These are phyloP conservation scores for Acrocephalus arundinaceus DNA, from an alignment of 2,113 vertebrate genomes.

Conservation along the genomic window DNA sequence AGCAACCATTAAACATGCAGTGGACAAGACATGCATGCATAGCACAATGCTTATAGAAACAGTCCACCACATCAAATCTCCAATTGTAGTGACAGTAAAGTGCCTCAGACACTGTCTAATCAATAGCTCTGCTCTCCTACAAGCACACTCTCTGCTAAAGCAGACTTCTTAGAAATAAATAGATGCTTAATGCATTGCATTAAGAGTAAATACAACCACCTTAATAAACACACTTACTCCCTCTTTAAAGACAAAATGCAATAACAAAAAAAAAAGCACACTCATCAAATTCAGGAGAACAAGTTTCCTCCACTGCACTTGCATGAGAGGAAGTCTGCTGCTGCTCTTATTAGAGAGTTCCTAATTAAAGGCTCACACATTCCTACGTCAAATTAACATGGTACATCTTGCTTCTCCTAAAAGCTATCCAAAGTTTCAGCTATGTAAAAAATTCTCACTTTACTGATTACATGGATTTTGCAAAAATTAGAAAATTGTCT, in stretches of 20 bases:
- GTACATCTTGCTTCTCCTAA: not conserved
- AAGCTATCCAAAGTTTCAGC: not conserved
- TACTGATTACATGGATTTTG: not conserved
- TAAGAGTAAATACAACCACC: constrained; percentile 21
- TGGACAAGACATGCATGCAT: not conserved
- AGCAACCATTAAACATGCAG: not conserved
- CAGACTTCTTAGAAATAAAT: constrained; percentile 25
- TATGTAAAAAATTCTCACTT: not conserved
- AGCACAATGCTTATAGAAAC: not conserved
- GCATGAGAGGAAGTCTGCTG: not conserved
- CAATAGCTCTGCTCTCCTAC: constrained; percentile 25
- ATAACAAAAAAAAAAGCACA: not conserved
- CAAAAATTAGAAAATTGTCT: not conserved
- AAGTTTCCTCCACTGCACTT: constrained; percentile 15
- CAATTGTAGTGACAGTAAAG: not conserved
- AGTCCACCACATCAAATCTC: not conserved
- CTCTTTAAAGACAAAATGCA: constrained; percentile 38
- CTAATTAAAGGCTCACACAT: constrained; percentile 34
- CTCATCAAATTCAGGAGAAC: not conserved
- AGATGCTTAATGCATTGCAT: constrained; percentile 31
- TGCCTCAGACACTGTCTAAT: constrained; percentile 9
- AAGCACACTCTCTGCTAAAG: not conserved
- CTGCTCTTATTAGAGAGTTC: not conserved
- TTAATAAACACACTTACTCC: constrained; percentile 25
- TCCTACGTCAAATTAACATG: not conserved